A percentile compares a stretch with the other conserved stretches of the same genome.
These are phyloP conservation scores for Nowickia ferox DNA, from an alignment of 2,888 invertebrate species.

Conservation along the genomic window DNA sequence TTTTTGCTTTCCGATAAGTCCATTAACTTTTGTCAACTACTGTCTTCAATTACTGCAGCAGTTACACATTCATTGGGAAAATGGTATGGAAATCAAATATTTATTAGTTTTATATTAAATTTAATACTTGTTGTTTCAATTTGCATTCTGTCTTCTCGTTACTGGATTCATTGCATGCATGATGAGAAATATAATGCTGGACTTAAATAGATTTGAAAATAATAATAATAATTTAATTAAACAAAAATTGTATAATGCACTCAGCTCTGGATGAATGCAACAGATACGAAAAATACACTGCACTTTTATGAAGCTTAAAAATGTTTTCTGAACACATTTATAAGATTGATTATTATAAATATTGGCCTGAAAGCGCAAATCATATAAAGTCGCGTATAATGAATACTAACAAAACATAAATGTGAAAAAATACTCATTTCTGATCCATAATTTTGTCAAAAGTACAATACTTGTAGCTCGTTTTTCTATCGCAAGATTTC, in stretches of 20 bases:
- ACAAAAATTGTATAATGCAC: constrained; percentile 21
- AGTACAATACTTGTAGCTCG: too few species aligned
- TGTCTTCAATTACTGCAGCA: background rate
- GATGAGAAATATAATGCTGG: background rate
- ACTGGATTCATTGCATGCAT: background rate
- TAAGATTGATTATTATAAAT: too few species aligned
- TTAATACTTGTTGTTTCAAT: constrained; percentile 18
- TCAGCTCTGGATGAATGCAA: background rate
- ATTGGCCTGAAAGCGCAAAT: too few species aligned
- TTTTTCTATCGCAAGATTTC: too few species aligned
- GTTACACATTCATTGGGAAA: background rate
- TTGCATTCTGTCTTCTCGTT: background rate
- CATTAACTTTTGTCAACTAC: background rate
- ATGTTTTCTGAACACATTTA: too few species aligned
- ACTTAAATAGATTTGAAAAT: constrained; percentile 52
- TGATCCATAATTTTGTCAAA: too few species aligned
- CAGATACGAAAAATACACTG: background rate
- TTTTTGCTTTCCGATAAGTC: background rate
- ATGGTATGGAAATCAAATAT: constrained; percentile 38
- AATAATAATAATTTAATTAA: constrained; percentile 49
- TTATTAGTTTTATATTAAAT: constrained; percentile 50
- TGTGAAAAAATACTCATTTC: too few species aligned
- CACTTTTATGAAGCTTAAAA: background rate
- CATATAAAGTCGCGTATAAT: too few species aligned
- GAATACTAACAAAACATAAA: too few species aligned